Conservation (phyloP, 2,113 vertebrate species). For the Tapirus terrestris region DNA sequence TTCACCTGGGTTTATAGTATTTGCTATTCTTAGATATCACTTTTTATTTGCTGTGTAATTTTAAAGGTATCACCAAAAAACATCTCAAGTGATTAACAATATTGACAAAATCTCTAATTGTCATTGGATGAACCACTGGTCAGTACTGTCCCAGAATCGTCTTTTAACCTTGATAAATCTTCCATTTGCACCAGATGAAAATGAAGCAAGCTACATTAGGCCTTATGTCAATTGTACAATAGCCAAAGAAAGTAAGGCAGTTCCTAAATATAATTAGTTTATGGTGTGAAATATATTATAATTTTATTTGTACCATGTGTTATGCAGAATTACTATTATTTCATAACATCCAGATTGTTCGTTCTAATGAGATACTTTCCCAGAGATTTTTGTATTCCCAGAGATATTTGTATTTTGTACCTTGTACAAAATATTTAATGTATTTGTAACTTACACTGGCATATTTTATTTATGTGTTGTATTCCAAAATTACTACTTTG, state of each 20-base stretch:
- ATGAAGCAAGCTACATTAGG: background rate
- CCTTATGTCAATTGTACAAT: background rate
- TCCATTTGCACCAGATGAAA: background rate
- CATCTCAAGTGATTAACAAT: background rate
- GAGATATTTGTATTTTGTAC: too few species aligned
- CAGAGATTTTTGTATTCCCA: too few species aligned
- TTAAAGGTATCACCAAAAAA: background rate
- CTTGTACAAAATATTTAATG: background rate
- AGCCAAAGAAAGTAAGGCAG: background rate
- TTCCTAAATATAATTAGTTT: background rate
- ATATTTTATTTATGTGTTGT: background rate
- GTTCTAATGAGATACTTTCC: background rate
- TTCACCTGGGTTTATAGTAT: background rate
- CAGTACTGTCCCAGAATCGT: background rate
- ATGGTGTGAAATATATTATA: background rate
- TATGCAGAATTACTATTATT: background rate
- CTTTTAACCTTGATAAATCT: conserved; percentile 28
- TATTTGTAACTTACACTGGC: background rate
- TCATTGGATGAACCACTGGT: background rate
- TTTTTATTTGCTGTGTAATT: background rate
- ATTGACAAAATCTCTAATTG: background rate
- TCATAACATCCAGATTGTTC: background rate
- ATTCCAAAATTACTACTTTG: background rate
- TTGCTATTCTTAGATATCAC: background rate
- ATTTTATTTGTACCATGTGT: background rate